A percentile compares a stretch with the other conserved stretches of the same genome.
phyloP scores from a whole-genome alignment of 35 echinoderm and acorn worm species.

The Heliocidaris tuberculata region DNA sequence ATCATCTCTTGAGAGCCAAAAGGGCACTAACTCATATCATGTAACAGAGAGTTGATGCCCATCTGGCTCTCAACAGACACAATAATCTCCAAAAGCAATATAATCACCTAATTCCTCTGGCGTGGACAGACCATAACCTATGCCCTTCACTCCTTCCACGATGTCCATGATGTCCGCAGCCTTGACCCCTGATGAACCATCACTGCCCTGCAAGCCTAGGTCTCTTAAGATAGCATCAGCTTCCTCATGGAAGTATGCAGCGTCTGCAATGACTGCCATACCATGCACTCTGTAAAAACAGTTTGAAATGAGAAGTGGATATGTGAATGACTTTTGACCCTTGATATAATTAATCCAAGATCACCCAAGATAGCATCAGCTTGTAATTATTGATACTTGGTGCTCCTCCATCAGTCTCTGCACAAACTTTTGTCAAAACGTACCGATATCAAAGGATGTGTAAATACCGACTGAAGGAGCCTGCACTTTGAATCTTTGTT shows the following conservation, averaged over 20 bases:
- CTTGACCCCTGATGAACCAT: constrained; percentile 19
- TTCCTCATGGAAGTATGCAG: constrained; percentile 45
- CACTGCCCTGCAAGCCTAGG: constrained; percentile 46
- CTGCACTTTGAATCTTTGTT: too few relatives aligned
- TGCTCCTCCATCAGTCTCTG: too few relatives aligned
- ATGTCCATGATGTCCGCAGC: constrained; percentile 75
- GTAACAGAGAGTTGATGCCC: too few relatives aligned
- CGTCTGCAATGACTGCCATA: constrained; percentile 72
- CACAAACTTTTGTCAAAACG: too few relatives aligned
- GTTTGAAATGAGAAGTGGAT: not conserved
- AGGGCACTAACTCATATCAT: too few relatives aligned
- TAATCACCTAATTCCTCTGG: constrained; percentile 83
- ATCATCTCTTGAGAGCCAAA: too few relatives aligned
- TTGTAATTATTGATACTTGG: too few relatives aligned
- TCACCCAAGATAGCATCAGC: not conserved
- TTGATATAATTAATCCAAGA: not conserved
- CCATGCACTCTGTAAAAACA: constrained; percentile 67
- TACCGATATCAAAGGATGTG: too few relatives aligned
- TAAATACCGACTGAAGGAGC: too few relatives aligned
- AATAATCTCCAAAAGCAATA: not conserved
- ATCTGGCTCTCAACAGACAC: too few relatives aligned
- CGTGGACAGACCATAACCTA: constrained; percentile 75
- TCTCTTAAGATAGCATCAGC: constrained; percentile 49
- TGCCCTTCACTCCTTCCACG: constrained; percentile 70
- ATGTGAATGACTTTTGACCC: not conserved